Evolutionary conservation across 2,888 invertebrate species (phyloP), one percentile per base, ranked within the genome.

Genomic region (Eupithecia tripunctaria): DNA sequence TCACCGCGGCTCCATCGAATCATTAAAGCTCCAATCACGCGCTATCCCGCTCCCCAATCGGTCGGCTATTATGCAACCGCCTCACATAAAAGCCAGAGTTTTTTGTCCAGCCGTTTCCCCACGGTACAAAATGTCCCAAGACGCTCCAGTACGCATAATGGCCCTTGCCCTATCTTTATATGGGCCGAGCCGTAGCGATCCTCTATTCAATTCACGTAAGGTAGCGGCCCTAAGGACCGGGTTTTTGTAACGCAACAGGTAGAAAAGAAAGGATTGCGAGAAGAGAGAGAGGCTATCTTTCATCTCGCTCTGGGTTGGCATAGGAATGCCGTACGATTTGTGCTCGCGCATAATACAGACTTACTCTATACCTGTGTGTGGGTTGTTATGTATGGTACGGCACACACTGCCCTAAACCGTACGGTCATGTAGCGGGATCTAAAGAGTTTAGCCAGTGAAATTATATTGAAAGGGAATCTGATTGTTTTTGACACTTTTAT

Each of bases 221-320:
- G 93, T 94, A 94, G 94, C 94, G 94, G 94, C 94, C 92, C 91
- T 90, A 91, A 90, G 94, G 93, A 94, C 89, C 93, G 91, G 94
- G 93, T 94, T 94, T 93, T 94, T 94, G 92, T 94, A 91, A 93
- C 90, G 93, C 93, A 93, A 94, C 94, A 94, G 94, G 94, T 94
- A 94, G 94, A 93, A 93, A 92, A 91, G 93, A 93, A 94, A 94
- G 94, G 94, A 94, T 94, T 94, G 94, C 92, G 91, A 91, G 90
- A 82, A 82, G 91, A 92, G 87, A 79, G 91, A 92, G 78, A 82
- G 86, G 85, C 87, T 83, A 85, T 78, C 43, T 75, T 72, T 82
- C 80, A 86, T 89, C 92, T 88, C 91, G 82, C 86, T 93, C 90
- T 85, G 83, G 84, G 85, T 92, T 87, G 69, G 74, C 72, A 72